These are phyloP conservation scores for Penaeus monodon DNA, from an alignment of 2,888 invertebrate species.

Conservation along the genomic window DNA sequence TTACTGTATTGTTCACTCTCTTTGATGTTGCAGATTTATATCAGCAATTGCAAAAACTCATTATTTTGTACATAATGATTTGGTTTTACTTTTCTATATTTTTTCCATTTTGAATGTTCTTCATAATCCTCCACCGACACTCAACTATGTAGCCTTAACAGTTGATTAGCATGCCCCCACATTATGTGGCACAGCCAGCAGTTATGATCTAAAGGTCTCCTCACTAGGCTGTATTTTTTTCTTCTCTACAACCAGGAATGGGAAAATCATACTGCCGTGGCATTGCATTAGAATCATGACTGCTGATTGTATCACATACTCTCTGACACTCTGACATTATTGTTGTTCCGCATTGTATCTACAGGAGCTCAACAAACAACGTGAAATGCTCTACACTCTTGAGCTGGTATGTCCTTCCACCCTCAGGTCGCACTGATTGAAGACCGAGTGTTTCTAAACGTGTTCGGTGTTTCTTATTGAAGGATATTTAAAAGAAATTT, in stretches of 20 bases:
- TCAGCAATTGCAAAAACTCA: background rate
- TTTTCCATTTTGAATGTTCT: slow-evolving; percentile 8
- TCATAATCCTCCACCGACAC: slow-evolving; percentile 36
- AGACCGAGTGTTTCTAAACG: slow-evolving; percentile 5
- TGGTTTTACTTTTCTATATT: background rate
- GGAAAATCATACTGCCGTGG: background rate
- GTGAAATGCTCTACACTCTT: slow-evolving; percentile 85
- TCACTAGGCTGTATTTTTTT: background rate
- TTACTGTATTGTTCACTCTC: no score
- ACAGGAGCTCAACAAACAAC: slow-evolving; percentile 90
- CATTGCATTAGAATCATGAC: slow-evolving; percentile 1
- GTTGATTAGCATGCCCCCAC: slow-evolving; percentile 54
- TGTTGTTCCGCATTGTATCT: slow-evolving; percentile 68
- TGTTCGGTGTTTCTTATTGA: background rate
- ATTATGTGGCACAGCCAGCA: slow-evolving; percentile 29
- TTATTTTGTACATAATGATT: background rate
- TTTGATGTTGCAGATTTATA: background rate
- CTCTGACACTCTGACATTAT: slow-evolving; percentile 60
- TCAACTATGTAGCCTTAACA: slow-evolving; percentile 29
- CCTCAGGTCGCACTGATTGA: slow-evolving; percentile 46
- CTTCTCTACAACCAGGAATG: background rate
- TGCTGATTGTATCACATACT: slow-evolving; percentile 30
- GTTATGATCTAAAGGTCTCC: slow-evolving; percentile 7
- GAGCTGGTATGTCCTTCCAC: slow-evolving; percentile 79
- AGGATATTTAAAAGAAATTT: no score